Percentiles rank a stretch among this genome's conserved stretches.
phyloP scores from a whole-genome alignment of 2,888 invertebrate species.

The Dryomyza anilis region DNA sequence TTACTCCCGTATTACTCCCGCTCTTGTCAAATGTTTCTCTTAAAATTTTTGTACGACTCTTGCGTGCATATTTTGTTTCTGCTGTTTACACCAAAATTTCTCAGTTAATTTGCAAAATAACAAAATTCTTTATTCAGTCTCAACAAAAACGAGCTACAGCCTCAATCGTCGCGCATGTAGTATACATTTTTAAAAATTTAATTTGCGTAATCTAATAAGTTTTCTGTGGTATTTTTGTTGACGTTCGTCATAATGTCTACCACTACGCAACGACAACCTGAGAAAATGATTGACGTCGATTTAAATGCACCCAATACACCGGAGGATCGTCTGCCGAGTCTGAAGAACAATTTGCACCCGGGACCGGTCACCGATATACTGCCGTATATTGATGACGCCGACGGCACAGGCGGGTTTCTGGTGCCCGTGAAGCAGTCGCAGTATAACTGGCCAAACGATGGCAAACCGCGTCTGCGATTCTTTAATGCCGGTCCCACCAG shows the following conservation, averaged over 20 bases:
- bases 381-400: constrained; percentile 20
- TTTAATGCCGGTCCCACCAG: constrained; percentile 55
- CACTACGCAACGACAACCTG: constrained; percentile 31
- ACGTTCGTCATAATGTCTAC: no score
- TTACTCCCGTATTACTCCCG: no score
- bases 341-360: constrained; percentile 32
- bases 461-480: constrained; percentile 50
- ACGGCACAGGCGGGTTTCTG: constrained; percentile 26
- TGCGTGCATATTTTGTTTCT: no score
- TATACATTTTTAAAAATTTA: no score
- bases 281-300: constrained; percentile 47
- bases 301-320: constrained; percentile 41
- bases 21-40: no score
- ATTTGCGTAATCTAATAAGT: no score
- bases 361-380: constrained; percentile 25
- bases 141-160: neutral
- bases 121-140: neutral
- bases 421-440: constrained; percentile 26
- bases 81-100: neutral
- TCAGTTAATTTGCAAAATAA: neutral
- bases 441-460: constrained; percentile 30
- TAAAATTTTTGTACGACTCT: no score
- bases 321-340: constrained; percentile 33
- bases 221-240: no score
- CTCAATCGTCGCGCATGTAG: neutral